Evolutionary conservation across 2,888 invertebrate species (phyloP).

Genomic region (Nomada ruficornis): DNA sequence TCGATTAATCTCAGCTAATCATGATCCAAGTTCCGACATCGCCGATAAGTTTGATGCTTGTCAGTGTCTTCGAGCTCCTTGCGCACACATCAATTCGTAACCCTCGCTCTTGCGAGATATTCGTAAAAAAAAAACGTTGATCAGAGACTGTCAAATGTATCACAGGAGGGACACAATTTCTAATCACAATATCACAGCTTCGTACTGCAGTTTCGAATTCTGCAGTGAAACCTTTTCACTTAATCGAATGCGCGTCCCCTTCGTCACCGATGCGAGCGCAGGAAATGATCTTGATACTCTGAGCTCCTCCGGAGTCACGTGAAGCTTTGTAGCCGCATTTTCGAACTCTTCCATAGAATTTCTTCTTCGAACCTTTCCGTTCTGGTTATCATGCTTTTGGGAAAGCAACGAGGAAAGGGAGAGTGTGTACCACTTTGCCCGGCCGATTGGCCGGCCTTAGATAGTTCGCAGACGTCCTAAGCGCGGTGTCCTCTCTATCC

Average conservation of each 20-base stretch:
- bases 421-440: neutral
- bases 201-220: neutral
- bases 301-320: conserved; percentile 33
- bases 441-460: too few relatives aligned
- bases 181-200: conserved; percentile 17
- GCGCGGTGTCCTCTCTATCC: neutral
- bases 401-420: conserved; percentile 4
- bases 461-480: neutral
- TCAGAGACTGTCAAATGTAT: neutral
- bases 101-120: neutral
- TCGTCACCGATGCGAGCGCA: neutral
- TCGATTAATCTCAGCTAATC: neutral
- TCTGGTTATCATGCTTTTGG: conserved; percentile 41
- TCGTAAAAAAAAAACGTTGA: neutral
- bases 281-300: neutral
- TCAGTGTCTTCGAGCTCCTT: neutral
- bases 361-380: conserved; percentile 3
- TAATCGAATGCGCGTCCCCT: neutral
- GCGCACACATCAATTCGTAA: neutral
- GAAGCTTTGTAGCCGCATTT: conserved; percentile 25
- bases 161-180: conserved; percentile 26
- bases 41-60: too few relatives aligned
- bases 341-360: conserved; percentile 7
- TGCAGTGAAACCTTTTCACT: neutral
- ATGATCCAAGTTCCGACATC: neutral